Evolutionary conservation across 2,888 invertebrate genomes (phyloP).

Genomic region (Cryptocheilus praepositus): DNA sequence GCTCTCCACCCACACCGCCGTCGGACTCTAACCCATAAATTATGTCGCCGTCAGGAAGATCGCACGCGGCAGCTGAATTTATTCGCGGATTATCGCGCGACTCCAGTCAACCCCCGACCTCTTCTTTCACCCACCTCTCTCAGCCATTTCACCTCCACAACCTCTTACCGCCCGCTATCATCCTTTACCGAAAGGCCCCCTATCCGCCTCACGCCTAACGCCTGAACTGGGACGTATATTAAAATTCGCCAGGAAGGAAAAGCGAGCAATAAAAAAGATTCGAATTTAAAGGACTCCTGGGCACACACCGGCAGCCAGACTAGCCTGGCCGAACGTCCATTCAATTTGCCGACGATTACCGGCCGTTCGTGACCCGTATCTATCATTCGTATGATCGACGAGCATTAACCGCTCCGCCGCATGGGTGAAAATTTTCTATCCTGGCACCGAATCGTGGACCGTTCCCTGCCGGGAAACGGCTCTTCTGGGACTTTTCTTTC

Average conservation of each 20-base stretch:
- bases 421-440: too few species aligned
- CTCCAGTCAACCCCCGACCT: constrained; percentile 35
- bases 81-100: constrained; percentile 61
- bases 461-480: background rate
- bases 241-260: constrained; percentile 42
- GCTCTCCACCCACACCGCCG: background rate
- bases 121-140: constrained; percentile 7
- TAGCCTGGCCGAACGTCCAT: constrained; percentile 23
- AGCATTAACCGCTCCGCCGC: constrained; percentile 22
- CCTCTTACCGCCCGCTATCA: constrained; percentile 20
- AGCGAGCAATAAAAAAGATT: constrained; percentile 35
- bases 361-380: constrained; percentile 27
- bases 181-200: constrained; percentile 12
- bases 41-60: constrained; percentile 47
- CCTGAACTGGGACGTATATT: constrained; percentile 41
- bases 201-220: constrained; percentile 10
- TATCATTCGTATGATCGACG: constrained; percentile 39
- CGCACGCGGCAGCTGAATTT: constrained; percentile 53
- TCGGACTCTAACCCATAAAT: constrained; percentile 47
- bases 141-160: constrained; percentile 8
- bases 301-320: constrained; percentile 14
- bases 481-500: background rate
- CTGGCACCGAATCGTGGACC: too few species aligned
- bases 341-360: constrained; percentile 44
- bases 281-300: constrained; percentile 43